These are phyloP conservation scores for Centropristis striata DNA, from an alignment of 2,113 vertebrate genomes.

Conservation along the genomic window DNA sequence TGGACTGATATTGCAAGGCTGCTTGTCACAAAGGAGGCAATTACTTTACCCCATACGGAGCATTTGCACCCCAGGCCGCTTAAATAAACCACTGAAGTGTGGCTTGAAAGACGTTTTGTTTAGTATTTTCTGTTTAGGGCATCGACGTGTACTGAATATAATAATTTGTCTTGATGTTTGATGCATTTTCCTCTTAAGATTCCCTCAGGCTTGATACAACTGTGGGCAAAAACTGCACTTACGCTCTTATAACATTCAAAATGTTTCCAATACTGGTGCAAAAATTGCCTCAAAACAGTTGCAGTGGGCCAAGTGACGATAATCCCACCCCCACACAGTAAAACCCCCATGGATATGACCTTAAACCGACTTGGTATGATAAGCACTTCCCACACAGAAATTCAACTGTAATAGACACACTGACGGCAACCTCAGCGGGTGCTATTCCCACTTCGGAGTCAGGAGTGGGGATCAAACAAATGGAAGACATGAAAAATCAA, in stretches of 20 bases:
- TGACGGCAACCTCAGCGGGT: slow-evolving; percentile 39
- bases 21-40: slow-evolving; percentile 12
- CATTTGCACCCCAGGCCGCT: neutral
- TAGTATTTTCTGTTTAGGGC: neutral
- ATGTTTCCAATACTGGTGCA: slow-evolving; percentile 21
- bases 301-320: slow-evolving; percentile 54
- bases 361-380: slow-evolving; percentile 65
- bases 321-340: slow-evolving; percentile 40
- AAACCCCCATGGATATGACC: slow-evolving; percentile 50
- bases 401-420: slow-evolving; percentile 40
- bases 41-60: slow-evolving; percentile 22
- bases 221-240: neutral
- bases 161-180: slow-evolving; percentile 5
- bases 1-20: slow-evolving; percentile 62
- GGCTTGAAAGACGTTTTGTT: slow-evolving; percentile 12
- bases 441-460: slow-evolving; percentile 39
- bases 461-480: slow-evolving; percentile 38
- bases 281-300: slow-evolving; percentile 38
- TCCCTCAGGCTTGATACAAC: neutral
- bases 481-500: slow-evolving; percentile 22
- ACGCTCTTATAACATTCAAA: slow-evolving; percentile 3
- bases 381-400: slow-evolving; percentile 63
- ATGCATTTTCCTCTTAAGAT: neutral
- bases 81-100: slow-evolving; percentile 17
- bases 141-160: neutral